A percentile compares a stretch with the other conserved stretches of the same genome.
Evolutionary conservation across 1,140 invertebrate genomes (phyloP).

Genomic region (Octopus bimaculoides): DNA sequence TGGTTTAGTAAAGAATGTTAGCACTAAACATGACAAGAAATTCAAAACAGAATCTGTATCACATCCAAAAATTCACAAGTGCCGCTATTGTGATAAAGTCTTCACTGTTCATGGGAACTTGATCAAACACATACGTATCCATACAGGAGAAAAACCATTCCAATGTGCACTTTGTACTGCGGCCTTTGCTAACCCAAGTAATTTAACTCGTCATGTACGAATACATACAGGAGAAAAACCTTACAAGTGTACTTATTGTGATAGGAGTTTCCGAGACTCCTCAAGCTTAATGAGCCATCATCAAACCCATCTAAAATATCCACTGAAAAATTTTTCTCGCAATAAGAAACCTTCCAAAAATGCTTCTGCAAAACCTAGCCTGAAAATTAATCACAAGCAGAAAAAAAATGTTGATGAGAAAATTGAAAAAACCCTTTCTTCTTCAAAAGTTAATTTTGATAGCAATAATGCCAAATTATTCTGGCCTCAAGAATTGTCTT

Average conservation of each 20-base stretch:
- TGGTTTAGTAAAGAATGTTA: background rate
- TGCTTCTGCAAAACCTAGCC: too few species aligned
- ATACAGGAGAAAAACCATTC: constrained; percentile 36
- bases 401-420: too few species aligned
- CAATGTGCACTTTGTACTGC: constrained; percentile 27
- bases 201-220: constrained; percentile 30
- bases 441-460: too few species aligned
- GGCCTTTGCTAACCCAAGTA: constrained; percentile 56
- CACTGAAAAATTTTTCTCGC: background rate
- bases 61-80: constrained; percentile 35
- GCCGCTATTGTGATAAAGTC: background rate
- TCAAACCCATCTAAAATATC: constrained; percentile 57
- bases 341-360: too few species aligned
- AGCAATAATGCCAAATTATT: too few species aligned
- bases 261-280: constrained; percentile 55
- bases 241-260: constrained; percentile 30
- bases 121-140: constrained; percentile 30
- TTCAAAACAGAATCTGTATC: background rate
- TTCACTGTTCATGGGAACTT: constrained; percentile 17
- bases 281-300: constrained; percentile 31
- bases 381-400: too few species aligned
- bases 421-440: too few species aligned
- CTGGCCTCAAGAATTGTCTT: too few species aligned
- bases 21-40: background rate
- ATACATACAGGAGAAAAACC: constrained; percentile 35